These are phyloP conservation scores for Cerastis leucographa DNA, from an alignment of 2,888 invertebrate species.

Conservation along the genomic window DNA sequence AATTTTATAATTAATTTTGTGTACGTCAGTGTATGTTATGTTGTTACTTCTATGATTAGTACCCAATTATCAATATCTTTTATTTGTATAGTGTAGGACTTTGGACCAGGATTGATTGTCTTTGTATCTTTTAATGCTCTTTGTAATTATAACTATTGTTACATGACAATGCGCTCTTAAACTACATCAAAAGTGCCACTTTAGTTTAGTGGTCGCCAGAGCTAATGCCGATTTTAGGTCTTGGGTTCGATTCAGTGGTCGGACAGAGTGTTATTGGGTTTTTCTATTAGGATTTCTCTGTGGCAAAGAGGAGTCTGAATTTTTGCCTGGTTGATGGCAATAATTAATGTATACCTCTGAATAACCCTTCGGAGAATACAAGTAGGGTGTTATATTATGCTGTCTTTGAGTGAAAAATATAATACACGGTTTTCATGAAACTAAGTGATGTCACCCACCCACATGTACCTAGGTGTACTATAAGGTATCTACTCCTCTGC, in stretches of 20 bases:
- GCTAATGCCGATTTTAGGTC: background rate
- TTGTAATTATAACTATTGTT: too few species aligned
- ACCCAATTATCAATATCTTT: constrained; percentile 9
- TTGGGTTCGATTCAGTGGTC: background rate
- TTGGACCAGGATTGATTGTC: constrained; percentile 2
- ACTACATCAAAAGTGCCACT: background rate
- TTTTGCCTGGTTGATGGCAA: background rate
- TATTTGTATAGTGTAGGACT: constrained; percentile 2
- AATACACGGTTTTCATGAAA: too few species aligned
- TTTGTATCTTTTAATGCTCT: background rate
- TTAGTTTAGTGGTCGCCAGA: background rate
- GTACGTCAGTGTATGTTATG: background rate
- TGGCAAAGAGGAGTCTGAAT: background rate
- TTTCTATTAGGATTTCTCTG: background rate
- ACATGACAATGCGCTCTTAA: background rate
- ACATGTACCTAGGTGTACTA: too few species aligned
- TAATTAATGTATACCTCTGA: background rate
- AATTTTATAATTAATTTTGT: background rate
- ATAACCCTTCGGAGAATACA: background rate
- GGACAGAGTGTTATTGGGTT: background rate
- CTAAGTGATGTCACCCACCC: too few species aligned
- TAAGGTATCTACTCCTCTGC: too few species aligned
- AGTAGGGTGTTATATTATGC: background rate
- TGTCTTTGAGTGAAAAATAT: background rate
- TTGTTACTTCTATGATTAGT: background rate